Conservation (phyloP, 1,140 invertebrate genomes). For the Anoplophora glabripennis region DNA sequence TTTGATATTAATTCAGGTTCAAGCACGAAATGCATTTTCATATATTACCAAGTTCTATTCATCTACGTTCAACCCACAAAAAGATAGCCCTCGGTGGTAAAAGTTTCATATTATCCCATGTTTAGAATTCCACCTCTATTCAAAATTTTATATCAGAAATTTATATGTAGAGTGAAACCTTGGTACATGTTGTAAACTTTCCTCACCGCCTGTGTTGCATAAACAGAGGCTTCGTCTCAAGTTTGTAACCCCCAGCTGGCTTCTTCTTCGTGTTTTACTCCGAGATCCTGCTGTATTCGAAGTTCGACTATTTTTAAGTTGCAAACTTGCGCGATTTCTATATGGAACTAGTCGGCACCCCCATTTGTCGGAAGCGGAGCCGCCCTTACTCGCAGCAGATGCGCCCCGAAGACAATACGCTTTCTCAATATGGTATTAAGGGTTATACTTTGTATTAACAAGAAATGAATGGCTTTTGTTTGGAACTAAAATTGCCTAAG, state of each 20-base stretch:
- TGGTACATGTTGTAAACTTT: constrained; percentile 44
- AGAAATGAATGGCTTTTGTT: constrained; percentile 36
- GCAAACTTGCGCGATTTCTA: constrained; percentile 34
- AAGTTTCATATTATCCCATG: constrained; percentile 28
- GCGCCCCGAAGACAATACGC: background rate
- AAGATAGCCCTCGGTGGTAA: background rate
- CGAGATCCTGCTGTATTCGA: constrained; percentile 26
- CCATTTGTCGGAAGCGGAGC: constrained; percentile 13
- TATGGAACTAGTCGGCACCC: constrained; percentile 23
- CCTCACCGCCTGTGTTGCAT: constrained; percentile 36
- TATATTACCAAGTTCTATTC: too few species aligned
- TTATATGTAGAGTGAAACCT: constrained; percentile 40
- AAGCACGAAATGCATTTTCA: too few species aligned
- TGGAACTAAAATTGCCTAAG: constrained; percentile 32
- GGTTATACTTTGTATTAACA: constrained; percentile 25
- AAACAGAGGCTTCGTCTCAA: constrained; percentile 29
- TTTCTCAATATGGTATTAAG: background rate
- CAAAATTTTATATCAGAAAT: constrained; percentile 43
- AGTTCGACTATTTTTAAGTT: constrained; percentile 35
- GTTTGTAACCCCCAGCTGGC: constrained; percentile 36
- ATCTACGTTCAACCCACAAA: too few species aligned
- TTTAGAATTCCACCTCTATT: constrained; percentile 35
- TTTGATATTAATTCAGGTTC: too few species aligned
- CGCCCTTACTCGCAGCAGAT: background rate
- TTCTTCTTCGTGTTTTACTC: constrained; percentile 36